These are phyloP conservation scores for Thermophis baileyi DNA, from an alignment of 2,113 vertebrate species.

Conservation along the genomic window DNA sequence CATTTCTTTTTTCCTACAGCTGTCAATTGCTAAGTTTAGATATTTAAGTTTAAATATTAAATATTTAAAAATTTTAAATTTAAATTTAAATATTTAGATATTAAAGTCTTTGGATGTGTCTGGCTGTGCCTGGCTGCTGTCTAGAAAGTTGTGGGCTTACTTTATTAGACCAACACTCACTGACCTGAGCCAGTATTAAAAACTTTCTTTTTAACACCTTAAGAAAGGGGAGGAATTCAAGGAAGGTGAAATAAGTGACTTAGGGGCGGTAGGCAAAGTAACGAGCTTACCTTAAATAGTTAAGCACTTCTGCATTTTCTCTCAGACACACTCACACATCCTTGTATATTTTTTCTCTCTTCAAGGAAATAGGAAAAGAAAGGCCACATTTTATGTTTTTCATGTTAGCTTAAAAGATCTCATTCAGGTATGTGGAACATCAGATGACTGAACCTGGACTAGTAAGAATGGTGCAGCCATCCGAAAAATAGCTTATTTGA, in stretches of 20 bases:
- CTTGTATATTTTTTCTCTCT: no score
- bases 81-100: no score
- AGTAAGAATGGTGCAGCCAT: conserved; percentile 8
- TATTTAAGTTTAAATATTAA: background rate
- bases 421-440: background rate
- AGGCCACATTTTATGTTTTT: background rate
- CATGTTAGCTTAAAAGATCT: conserved; percentile 9
- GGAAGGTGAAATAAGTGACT: background rate
- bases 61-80: no score
- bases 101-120: background rate
- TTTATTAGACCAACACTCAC: background rate
- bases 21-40: background rate
- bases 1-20: background rate
- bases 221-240: background rate
- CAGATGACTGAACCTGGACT: conserved; percentile 1
- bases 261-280: background rate
- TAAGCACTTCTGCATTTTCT: background rate
- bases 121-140: background rate
- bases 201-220: background rate
- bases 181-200: background rate
- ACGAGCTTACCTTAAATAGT: background rate
- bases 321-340: background rate
- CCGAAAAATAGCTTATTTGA: conserved; percentile 21
- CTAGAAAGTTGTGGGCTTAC: background rate
- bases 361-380: background rate